A percentile compares a stretch with the other conserved stretches of the same genome.
These are phyloP conservation scores for Meteorus colon DNA, from an alignment of 2,888 invertebrate genomes.

Conservation along the genomic window DNA sequence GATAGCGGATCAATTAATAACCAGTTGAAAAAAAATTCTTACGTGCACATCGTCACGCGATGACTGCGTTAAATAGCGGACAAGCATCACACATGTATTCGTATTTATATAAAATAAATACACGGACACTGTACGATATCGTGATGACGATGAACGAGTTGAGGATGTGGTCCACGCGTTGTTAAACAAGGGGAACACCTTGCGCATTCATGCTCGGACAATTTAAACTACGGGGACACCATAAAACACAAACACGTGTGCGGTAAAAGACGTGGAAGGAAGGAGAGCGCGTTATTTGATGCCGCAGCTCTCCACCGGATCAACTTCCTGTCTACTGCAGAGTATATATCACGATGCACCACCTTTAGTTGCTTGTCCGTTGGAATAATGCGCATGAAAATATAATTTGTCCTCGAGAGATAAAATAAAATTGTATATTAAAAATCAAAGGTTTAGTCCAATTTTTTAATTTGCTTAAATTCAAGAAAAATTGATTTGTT, in stretches of 20 bases:
- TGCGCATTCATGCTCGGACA: slow-evolving; percentile 23
- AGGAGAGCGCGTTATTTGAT: slow-evolving; percentile 46
- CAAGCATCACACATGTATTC: not conserved
- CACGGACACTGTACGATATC: not conserved
- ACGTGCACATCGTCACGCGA: too few species aligned
- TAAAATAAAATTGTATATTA: not conserved
- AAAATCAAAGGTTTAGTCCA: too few species aligned
- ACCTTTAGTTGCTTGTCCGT: slow-evolving; percentile 2
- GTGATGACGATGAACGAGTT: slow-evolving; percentile 18
- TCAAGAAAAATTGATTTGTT: too few species aligned
- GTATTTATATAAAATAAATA: slow-evolving; percentile 13
- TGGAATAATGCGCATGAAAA: slow-evolving; percentile 14
- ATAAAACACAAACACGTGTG: slow-evolving; percentile 1
- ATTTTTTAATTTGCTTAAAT: too few species aligned
- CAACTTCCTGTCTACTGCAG: slow-evolving; percentile 38
- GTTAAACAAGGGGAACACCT: slow-evolving; percentile 26
- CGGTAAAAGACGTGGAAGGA: slow-evolving; percentile 34
- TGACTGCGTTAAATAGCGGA: too few species aligned
- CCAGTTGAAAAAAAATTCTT: too few species aligned
- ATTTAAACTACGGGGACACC: slow-evolving; percentile 21
- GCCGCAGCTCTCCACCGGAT: slow-evolving; percentile 40
- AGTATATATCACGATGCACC: not conserved
- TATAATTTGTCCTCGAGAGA: not conserved
- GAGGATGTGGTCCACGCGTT: slow-evolving; percentile 30
- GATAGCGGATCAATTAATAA: too few species aligned